Conservation (phyloP, 2,888 invertebrate species). For the Baronia brevicornis region DNA sequence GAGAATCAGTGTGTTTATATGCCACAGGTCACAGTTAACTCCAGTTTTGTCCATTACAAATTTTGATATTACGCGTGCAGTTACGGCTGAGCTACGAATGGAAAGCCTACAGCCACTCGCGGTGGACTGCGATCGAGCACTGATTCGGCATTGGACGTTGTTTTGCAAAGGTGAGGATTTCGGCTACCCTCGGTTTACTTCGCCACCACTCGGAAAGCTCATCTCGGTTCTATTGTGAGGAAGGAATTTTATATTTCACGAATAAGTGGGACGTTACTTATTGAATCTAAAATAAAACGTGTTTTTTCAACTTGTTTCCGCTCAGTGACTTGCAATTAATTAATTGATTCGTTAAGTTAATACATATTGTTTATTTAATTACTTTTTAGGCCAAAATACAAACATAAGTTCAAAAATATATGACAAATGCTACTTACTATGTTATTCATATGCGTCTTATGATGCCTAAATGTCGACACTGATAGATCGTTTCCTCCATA, state of each 20-base stretch:
- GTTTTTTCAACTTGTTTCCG: no score
- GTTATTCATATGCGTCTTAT: no score
- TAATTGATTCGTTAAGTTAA: no score
- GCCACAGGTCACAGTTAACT: conserved; percentile 41
- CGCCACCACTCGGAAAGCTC: conserved; percentile 51
- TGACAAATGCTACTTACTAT: no score
- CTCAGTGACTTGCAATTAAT: conserved; percentile 1
- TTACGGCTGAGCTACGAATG: conserved; percentile 16
- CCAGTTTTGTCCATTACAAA: conserved; percentile 41
- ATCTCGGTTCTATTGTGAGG: conserved; percentile 64
- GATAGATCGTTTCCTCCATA: no score
- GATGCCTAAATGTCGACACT: no score
- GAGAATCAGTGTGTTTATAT: conserved; percentile 35
- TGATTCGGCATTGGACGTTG: conserved; percentile 68
- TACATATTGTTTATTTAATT: no score
- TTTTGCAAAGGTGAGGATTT: conserved; percentile 69
- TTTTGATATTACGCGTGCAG: conserved; percentile 34
- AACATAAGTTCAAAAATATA: no score
- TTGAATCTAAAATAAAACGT: no score
- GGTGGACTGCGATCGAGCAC: conserved; percentile 49
- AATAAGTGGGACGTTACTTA: conserved; percentile 33
- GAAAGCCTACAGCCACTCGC: conserved; percentile 37
- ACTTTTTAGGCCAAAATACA: no score
- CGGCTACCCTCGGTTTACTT: conserved; percentile 50
- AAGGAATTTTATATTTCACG: conserved; percentile 58